These are phyloP conservation scores for Harmothoe impar DNA, from an alignment of 2,888 invertebrate species.

Conservation along the genomic window DNA sequence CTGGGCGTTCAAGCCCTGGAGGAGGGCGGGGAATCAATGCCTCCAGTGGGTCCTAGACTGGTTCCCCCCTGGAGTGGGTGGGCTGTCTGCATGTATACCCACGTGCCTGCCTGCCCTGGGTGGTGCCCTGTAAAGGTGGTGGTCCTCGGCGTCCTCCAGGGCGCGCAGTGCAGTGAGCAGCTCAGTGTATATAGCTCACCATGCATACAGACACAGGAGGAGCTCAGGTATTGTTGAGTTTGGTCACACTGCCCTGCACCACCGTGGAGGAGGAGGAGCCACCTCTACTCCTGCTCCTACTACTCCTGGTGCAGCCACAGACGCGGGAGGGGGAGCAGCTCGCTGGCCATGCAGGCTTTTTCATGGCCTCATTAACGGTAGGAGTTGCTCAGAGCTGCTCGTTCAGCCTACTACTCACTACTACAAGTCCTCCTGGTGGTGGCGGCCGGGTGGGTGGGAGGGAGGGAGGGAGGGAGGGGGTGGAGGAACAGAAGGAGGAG, in stretches of 20 bases:
- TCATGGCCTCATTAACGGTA: conserved; percentile 10
- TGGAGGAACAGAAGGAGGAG: background rate
- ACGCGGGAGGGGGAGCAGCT: background rate
- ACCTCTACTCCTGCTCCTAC: no score
- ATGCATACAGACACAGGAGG: no score
- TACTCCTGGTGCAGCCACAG: background rate
- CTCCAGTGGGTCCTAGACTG: no score
- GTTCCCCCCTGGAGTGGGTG: no score
- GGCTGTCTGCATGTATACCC: no score
- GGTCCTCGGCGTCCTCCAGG: no score
- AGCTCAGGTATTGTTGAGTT: background rate
- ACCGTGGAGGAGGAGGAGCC: background rate
- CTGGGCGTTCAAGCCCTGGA: no score
- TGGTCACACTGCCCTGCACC: background rate
- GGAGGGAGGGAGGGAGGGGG: background rate
- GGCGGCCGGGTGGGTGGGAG: background rate
- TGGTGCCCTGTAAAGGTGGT: no score
- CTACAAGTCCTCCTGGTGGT: background rate
- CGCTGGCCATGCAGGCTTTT: background rate
- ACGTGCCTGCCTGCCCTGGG: no score
- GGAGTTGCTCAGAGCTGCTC: conserved; percentile 14
- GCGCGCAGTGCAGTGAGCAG: no score
- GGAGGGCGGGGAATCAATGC: no score
- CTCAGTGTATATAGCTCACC: no score
- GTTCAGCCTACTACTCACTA: background rate